phyloP scores from a whole-genome alignment of 2,888 invertebrate species.

The Tetranychus truncatus region DNA sequence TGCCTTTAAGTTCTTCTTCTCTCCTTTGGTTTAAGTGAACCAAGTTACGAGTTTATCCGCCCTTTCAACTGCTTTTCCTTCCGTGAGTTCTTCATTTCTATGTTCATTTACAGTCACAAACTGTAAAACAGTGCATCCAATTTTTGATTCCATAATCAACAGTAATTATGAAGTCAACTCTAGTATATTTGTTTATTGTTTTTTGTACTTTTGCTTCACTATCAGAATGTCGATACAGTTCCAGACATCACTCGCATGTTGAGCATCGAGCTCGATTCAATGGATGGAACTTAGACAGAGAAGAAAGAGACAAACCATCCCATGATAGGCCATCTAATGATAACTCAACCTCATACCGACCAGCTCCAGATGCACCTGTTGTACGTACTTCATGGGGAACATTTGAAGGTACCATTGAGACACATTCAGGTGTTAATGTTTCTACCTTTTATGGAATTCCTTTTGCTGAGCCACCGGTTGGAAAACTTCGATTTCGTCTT shows the following conservation, averaged over 20 bases:
- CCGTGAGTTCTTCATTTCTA: too few species aligned
- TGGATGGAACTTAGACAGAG: too few species aligned
- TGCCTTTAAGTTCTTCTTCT: neutral
- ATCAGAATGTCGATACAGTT: too few species aligned
- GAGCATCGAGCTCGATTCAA: too few species aligned
- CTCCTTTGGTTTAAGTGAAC: neutral
- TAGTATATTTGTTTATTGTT: too few species aligned
- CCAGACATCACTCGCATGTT: too few species aligned
- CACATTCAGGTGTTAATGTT: neutral
- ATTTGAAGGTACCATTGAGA: neutral
- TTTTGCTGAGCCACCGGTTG: slow-evolving; percentile 2
- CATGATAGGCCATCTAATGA: neutral
- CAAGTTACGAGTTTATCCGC: neutral
- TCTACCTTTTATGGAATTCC: neutral
- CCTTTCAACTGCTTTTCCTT: neutral
- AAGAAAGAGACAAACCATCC: neutral
- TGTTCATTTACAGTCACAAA: too few species aligned
- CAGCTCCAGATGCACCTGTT: neutral
- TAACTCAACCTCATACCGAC: neutral
- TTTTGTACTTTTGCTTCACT: too few species aligned
- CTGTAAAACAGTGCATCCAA: too few species aligned
- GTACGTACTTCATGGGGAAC: neutral
- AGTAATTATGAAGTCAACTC: too few species aligned
- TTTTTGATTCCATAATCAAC: too few species aligned
- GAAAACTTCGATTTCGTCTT: neutral